A percentile compares a stretch with the other conserved stretches of the same genome.
Conservation (phyloP, 2,888 invertebrate genomes). For the Steinernema hermaphroditum region DNA sequence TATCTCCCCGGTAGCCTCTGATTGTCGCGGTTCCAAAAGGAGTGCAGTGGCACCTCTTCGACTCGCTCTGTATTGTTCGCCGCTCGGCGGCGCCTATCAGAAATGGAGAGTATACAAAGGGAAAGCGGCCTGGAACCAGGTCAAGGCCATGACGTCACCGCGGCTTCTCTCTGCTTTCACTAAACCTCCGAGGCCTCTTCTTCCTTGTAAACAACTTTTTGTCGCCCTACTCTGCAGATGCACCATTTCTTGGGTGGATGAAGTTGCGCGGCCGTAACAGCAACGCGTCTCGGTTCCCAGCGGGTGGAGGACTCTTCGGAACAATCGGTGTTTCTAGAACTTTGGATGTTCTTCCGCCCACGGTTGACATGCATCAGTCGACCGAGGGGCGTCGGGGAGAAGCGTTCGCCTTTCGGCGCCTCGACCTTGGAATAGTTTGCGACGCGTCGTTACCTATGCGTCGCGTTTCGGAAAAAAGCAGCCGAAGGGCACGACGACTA, state of each 20-base stretch:
- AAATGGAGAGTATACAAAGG: constrained; percentile 30
- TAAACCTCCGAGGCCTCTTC: not conserved
- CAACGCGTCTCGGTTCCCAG: too few species aligned
- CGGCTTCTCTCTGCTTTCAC: not conserved
- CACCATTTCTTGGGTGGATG: too few species aligned
- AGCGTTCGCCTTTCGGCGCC: constrained; percentile 19
- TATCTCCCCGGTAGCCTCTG: too few species aligned
- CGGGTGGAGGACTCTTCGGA: too few species aligned
- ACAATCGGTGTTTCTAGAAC: too few species aligned
- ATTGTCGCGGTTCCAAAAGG: too few species aligned
- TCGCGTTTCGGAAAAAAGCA: constrained; percentile 2
- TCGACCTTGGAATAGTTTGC: constrained; percentile 27
- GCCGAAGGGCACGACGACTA: not conserved
- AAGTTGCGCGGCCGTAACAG: too few species aligned
- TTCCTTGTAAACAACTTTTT: constrained; percentile 5
- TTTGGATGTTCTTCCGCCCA: too few species aligned
- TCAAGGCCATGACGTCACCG: constrained; percentile 27
- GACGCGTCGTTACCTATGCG: constrained; percentile 29
- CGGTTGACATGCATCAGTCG: too few species aligned
- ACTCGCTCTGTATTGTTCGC: not conserved
- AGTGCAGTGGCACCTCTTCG: not conserved
- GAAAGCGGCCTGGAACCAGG: constrained; percentile 19
- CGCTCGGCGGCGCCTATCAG: not conserved
- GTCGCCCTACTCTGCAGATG: too few species aligned
- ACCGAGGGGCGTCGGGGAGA: not conserved